Base-by-base conservation (phyloP, 2,797 vertebrate genomes). In the Glossophaga mutica region DNA sequence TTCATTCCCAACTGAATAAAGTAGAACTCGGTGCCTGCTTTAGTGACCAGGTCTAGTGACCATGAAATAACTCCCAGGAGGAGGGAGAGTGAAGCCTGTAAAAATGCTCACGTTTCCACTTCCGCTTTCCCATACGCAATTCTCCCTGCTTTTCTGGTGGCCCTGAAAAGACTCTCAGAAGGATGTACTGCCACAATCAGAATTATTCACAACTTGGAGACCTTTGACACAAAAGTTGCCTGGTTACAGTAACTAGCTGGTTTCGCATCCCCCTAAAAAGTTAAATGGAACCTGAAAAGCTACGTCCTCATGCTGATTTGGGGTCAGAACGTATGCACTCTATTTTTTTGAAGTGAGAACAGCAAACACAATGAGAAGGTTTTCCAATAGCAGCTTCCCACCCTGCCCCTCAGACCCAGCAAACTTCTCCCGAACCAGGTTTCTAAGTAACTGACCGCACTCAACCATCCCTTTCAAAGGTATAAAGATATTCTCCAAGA, bases 261-360 rank as follows among this genome's bases (percentile, higher is more conserved):
- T 29, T 95, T 87, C 92, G 14, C 15, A 34, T 83, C 90, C 62
- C 87, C 50, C 32, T 46, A 46, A 71, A 74, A 93, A 86, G 70
- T 34, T 82, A n/a, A 87, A 65, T 71, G 55, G 24, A 94, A 97
- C 97, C 76, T 83, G 65, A 65, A 90, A 96, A 91, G 32, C 91
- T 97, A 93, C 65, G 95, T 95, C 79, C 65, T 95, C 87, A 90
- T 77, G 87, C 76, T 97, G 78, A 82, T 97, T 96, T 22, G 3
- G 94, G 89, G 95, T 97, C 96, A 97, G 90, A 92, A 94, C 88
- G 82, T 59, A 21, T 14, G 95, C 77, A 65, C n/a, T 65, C 29
- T 65, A 6, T 77, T 93, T n/a, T 62, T 82, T 46, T 76, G 10
- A 79, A 83, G 34, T 6, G 50, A 96, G 65, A n/a, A 62, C n/a